phyloP scores from a whole-genome alignment of 2,888 invertebrate genomes.

The Tipula confusa region DNA sequence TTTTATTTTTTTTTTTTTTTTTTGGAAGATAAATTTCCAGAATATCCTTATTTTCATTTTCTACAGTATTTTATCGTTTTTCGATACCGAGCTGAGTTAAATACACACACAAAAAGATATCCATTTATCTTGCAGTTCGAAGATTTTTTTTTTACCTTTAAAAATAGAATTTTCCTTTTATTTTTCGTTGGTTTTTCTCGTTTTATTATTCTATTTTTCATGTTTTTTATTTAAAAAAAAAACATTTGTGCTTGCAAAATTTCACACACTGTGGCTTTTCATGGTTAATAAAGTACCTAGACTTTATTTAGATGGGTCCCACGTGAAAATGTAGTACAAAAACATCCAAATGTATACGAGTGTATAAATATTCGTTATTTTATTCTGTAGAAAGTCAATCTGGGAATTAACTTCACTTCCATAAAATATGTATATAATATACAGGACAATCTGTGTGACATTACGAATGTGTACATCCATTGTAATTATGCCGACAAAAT shows the following conservation, averaged over 20 bases:
- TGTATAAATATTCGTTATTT: too few relatives aligned
- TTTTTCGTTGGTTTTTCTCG: background rate
- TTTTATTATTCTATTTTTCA: constrained; percentile 16
- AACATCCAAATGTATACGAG: background rate
- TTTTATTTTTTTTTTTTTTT: too few relatives aligned
- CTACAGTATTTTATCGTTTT: background rate
- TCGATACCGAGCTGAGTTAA: background rate
- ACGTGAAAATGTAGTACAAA: background rate
- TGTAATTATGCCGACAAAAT: background rate
- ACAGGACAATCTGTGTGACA: background rate
- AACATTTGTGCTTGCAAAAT: background rate
- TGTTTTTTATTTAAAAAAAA: background rate
- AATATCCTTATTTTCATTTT: background rate
- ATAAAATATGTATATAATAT: background rate
- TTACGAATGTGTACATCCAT: background rate
- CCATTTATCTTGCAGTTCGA: background rate
- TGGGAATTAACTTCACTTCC: background rate
- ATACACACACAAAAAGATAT: background rate
- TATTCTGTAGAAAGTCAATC: too few relatives aligned
- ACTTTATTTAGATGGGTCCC: background rate
- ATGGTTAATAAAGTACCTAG: background rate
- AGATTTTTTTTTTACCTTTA: background rate
- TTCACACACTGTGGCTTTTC: background rate
- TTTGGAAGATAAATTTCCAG: background rate
- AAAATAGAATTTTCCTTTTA: background rate